phyloP scores from a whole-genome alignment of 2,888 invertebrate species.

The Clitarchus hookeri region DNA sequence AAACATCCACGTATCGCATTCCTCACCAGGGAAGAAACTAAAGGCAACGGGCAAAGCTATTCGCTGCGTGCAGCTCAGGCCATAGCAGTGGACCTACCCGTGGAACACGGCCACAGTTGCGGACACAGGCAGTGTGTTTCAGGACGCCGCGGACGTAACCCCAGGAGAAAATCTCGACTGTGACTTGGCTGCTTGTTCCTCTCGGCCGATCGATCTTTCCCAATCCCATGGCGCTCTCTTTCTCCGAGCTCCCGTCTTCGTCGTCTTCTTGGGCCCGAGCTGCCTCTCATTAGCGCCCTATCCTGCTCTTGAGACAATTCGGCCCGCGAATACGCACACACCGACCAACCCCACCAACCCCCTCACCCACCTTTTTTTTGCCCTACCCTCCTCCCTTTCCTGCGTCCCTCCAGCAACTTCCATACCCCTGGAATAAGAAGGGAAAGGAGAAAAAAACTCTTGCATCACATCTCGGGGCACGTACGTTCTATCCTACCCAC shows the following conservation, averaged over 20 bases:
- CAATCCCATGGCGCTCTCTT: neutral
- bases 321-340: conserved; percentile 22
- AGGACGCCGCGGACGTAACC: neutral
- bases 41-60: no score
- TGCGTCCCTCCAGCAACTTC: neutral
- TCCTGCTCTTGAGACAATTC: conserved; percentile 26
- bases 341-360: neutral
- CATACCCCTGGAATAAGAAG: neutral
- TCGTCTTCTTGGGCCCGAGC: neutral
- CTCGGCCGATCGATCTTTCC: conserved; percentile 7
- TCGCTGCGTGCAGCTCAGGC: no score
- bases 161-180: neutral
- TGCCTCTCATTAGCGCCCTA: conserved; percentile 25
- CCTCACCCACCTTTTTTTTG: no score
- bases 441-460: conserved; percentile 21
- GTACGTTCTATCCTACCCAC: conserved; percentile 26
- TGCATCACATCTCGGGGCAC: conserved; percentile 18
- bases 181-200: neutral
- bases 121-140: neutral
- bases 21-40: no score
- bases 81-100: no score
- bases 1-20: no score
- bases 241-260: neutral
- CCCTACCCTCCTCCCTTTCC: neutral
- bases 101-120: no score